phyloP scores from a whole-genome alignment of 2,888 invertebrate species.

The Hirtodrosophila histrioides region DNA sequence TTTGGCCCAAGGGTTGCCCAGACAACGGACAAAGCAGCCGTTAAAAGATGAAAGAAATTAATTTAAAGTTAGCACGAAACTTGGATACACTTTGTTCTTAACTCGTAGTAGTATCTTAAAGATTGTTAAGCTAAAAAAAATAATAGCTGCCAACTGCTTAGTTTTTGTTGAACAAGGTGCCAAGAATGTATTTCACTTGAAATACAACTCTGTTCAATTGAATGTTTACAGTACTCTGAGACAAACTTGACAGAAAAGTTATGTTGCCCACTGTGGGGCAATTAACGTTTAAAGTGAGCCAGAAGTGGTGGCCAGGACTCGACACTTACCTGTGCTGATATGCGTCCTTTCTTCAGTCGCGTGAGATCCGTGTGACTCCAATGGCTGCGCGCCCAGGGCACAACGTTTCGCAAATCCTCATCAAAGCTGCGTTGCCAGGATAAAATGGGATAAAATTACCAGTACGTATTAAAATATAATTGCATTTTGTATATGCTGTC shows the following conservation, averaged over 20 bases:
- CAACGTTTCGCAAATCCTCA: slow-evolving; percentile 88
- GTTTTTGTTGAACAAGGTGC: too few species aligned
- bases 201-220: neutral
- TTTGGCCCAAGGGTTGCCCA: slow-evolving; percentile 48
- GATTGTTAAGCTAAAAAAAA: neutral
- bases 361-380: slow-evolving; percentile 93
- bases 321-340: slow-evolving; percentile 90
- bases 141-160: too few species aligned
- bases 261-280: slow-evolving; percentile 9
- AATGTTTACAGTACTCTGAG: too few species aligned
- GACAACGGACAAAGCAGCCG: slow-evolving; percentile 46
- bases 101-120: neutral
- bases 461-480: slow-evolving; percentile 52
- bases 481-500: slow-evolving; percentile 38
- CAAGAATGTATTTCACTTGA: too few species aligned
- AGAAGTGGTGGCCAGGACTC: neutral
- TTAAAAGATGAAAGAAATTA: slow-evolving; percentile 3
- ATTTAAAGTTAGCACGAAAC: neutral
- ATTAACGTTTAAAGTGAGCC: slow-evolving; percentile 14
- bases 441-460: slow-evolving; percentile 10
- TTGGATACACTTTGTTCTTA: slow-evolving; percentile 8
- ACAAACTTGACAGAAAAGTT: neutral
- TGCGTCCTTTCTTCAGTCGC: slow-evolving; percentile 89
- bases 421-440: slow-evolving; percentile 85
- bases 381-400: slow-evolving; percentile 89